Conservation (phyloP, 2,888 invertebrate genomes). For the Myathropa florea region DNA sequence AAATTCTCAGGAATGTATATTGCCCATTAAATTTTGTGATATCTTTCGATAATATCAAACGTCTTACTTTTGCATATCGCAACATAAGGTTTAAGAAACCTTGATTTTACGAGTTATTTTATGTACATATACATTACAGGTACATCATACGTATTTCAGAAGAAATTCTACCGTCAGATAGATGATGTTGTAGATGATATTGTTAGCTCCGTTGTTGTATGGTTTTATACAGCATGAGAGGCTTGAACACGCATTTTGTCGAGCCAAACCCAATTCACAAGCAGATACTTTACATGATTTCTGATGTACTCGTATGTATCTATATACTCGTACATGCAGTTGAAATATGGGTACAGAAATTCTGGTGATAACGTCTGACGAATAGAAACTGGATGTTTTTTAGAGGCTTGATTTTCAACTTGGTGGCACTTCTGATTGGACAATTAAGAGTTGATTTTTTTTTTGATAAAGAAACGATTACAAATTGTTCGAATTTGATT, state of each 20-base stretch:
- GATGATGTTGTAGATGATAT: not conserved
- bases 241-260: not conserved
- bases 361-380: too few species aligned
- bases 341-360: too few species aligned
- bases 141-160: not conserved
- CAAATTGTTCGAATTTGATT: too few species aligned
- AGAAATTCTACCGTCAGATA: not conserved
- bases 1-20: not conserved
- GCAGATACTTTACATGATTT: not conserved
- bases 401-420: too few species aligned
- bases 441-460: too few species aligned
- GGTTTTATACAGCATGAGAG: too few species aligned
- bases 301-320: too few species aligned
- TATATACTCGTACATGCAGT: too few species aligned
- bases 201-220: too few species aligned
- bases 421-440: too few species aligned
- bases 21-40: not conserved
- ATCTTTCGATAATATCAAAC: not conserved
- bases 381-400: too few species aligned
- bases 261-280: not conserved
- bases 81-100: not conserved
- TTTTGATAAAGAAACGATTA: too few species aligned
- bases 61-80: not conserved
- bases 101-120: not conserved
- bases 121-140: not conserved